phyloP scores from a whole-genome alignment of 2,888 invertebrate species.

The Drosophila setosimentum region DNA sequence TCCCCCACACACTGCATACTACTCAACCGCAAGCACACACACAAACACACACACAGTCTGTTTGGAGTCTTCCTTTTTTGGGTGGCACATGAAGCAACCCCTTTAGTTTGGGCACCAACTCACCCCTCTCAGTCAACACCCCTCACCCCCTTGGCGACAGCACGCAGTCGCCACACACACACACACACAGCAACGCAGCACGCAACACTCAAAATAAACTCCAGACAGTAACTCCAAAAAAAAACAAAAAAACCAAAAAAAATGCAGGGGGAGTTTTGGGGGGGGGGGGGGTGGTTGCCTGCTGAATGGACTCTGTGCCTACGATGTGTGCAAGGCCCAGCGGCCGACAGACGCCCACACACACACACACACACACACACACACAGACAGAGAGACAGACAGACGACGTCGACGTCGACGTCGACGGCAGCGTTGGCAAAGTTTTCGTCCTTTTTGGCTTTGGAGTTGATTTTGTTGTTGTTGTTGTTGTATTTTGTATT shows the following conservation, averaged over 20 bases:
- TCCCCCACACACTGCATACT: neutral
- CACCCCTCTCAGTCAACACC: conserved; percentile 1
- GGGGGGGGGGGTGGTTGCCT: neutral
- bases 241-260: conserved; percentile 6
- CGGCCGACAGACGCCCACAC: conserved; percentile 67
- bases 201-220: conserved; percentile 75
- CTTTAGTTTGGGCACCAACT: conserved; percentile 5
- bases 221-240: conserved; percentile 79
- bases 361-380: conserved; percentile 45
- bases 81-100: conserved; percentile 41
- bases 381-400: conserved; percentile 37
- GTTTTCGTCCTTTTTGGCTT: conserved; percentile 48
- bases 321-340: conserved; percentile 58
- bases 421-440: conserved; percentile 32
- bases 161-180: conserved; percentile 74
- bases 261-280: neutral
- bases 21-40: conserved; percentile 11
- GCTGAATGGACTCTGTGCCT: conserved; percentile 60
- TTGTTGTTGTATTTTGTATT: conserved; percentile 1
- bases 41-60: neutral
- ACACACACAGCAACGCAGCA: conserved; percentile 49
- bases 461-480: conserved; percentile 33
- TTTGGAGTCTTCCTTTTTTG: conserved; percentile 26
- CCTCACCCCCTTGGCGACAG: conserved; percentile 39
- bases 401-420: conserved; percentile 53